A percentile compares a stretch with the other conserved stretches of the same genome.
phyloP scores from a whole-genome alignment of 2,797 vertebrate species.

The Meda fulgida region DNA sequence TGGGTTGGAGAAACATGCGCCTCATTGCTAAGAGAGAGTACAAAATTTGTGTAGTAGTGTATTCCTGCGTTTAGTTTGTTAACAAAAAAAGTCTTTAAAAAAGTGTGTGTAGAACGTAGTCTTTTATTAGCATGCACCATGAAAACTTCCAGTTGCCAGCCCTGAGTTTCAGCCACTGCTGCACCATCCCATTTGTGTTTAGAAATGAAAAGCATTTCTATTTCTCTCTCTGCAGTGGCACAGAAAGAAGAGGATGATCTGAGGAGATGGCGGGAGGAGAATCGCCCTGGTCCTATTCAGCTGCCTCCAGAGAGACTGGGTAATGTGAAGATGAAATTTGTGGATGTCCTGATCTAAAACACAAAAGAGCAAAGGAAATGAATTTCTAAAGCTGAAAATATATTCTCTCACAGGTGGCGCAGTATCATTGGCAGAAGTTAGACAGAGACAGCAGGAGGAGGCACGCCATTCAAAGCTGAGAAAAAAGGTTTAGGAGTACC shows the following conservation, averaged over 20 bases:
- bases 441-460: constrained; percentile 77
- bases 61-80: not conserved
- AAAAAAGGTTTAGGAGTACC: constrained; percentile 79
- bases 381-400: not conserved
- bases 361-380: not conserved
- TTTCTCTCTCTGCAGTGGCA: constrained; percentile 73
- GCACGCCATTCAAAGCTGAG: constrained; percentile 76
- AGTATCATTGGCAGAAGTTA: constrained; percentile 75
- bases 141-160: not conserved
- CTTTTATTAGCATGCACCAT: not conserved
- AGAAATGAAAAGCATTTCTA: not conserved
- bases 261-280: constrained; percentile 73
- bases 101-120: not conserved
- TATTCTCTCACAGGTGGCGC: constrained; percentile 77
- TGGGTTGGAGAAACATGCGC: not conserved
- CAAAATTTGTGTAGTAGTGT: not conserved
- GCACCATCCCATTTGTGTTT: not conserved
- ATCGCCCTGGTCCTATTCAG: constrained; percentile 69
- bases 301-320: constrained; percentile 79
- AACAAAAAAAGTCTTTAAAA: not conserved
- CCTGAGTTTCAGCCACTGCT: not conserved
- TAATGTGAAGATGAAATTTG: constrained; percentile 58
- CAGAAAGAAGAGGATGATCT: constrained; percentile 78
- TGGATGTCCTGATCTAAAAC: not conserved
- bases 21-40: not conserved